phyloP scores from a whole-genome alignment of 53 echinoderm and acorn worm genomes.

The Paelopatides confundens region DNA sequence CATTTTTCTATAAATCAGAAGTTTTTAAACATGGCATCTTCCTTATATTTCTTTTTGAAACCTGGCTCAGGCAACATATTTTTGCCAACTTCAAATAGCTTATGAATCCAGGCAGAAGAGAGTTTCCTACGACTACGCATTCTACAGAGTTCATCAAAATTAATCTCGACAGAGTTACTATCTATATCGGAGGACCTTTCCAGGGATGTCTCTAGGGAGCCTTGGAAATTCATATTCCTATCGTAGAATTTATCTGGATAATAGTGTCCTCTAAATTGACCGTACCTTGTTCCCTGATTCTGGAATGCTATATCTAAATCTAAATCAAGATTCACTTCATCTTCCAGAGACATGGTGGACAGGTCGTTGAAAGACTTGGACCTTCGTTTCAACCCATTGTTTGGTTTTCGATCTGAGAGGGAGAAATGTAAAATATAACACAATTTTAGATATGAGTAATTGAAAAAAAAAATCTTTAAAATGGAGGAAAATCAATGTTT shows the following conservation, averaged over 20 bases:
- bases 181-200: constrained; percentile 9
- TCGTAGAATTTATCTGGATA: neutral
- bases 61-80: neutral
- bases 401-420: neutral
- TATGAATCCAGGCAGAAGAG: neutral
- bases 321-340: neutral
- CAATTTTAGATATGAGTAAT: too few species aligned
- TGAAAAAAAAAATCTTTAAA: too few species aligned
- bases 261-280: neutral
- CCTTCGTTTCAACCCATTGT: neutral
- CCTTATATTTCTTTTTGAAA: constrained; percentile 1
- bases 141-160: neutral
- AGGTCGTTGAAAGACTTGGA: constrained; percentile 35
- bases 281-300: constrained; percentile 9
- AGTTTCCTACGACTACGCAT: constrained; percentile 13
- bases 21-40: neutral
- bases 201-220: neutral
- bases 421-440: neutral
- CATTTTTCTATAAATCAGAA: neutral
- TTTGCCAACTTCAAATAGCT: constrained; percentile 16
- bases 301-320: neutral
- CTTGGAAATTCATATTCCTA: constrained; percentile 20
- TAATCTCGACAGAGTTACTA: neutral
- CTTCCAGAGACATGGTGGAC: neutral
- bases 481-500: too few species aligned